phyloP scores from a whole-genome alignment of 2,113 vertebrate species.

The Xerus inauris region DNA sequence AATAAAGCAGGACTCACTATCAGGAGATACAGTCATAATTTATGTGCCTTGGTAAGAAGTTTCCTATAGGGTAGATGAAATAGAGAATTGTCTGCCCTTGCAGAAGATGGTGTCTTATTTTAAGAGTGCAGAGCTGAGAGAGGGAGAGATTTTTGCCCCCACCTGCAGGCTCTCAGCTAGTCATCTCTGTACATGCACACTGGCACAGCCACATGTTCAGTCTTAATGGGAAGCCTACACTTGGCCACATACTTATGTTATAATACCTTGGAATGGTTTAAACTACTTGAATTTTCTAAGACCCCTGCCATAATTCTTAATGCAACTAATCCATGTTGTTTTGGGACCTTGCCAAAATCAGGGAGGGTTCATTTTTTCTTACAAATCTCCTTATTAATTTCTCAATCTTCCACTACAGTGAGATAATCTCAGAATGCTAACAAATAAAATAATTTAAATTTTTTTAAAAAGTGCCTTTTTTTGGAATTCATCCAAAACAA shows the following conservation, averaged over 20 bases:
- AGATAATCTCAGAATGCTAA: conserved; percentile 47
- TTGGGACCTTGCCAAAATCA: conserved; percentile 46
- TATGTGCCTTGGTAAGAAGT: background rate
- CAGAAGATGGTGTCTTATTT: background rate
- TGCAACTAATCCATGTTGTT: background rate
- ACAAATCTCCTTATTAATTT: background rate
- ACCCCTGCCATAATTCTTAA: conserved; percentile 49
- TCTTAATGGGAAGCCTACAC: background rate
- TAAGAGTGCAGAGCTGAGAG: background rate
- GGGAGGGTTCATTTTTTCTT: background rate
- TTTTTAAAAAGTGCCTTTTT: background rate
- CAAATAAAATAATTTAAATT: background rate
- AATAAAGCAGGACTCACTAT: background rate
- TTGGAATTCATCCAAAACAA: background rate
- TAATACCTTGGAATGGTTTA: conserved; percentile 60
- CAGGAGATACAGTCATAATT: background rate
- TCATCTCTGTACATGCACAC: background rate
- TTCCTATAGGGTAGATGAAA: background rate
- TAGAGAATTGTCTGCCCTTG: background rate
- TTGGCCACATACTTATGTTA: background rate
- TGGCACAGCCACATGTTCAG: background rate
- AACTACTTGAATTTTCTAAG: conserved; percentile 54
- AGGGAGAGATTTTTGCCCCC: background rate
- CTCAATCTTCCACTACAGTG: background rate
- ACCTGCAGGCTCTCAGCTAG: background rate